Percentiles rank a stretch among this genome's conserved stretches.
Evolutionary conservation across 1,140 invertebrate genomes (phyloP).

Genomic region (Bemisia tabaci): DNA sequence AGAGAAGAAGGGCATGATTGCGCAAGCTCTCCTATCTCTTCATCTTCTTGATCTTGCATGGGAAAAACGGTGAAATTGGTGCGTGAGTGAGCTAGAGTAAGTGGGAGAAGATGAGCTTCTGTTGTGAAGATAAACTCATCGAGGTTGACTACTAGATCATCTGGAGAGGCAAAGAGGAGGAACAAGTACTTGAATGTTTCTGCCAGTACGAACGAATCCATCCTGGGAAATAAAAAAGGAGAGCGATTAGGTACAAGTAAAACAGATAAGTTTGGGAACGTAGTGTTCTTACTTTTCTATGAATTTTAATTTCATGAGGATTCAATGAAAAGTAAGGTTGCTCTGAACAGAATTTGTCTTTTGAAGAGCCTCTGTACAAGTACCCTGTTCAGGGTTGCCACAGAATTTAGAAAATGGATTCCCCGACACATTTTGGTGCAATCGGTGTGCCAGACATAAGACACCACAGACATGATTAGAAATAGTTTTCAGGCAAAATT

Average conservation of each 20-base stretch:
- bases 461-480: no score
- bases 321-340: no score
- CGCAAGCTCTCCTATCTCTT: slow-evolving; percentile 33
- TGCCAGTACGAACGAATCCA: slow-evolving; percentile 96
- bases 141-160: slow-evolving; percentile 76
- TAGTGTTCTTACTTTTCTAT: no score
- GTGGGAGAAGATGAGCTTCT: slow-evolving; percentile 87
- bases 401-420: no score
- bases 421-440: no score
- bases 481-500: no score
- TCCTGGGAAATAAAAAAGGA: slow-evolving; percentile 37
- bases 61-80: slow-evolving; percentile 77
- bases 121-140: slow-evolving; percentile 96
- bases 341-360: no score
- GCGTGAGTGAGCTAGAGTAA: slow-evolving; percentile 41
- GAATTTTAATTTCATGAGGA: no score
- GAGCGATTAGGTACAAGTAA: no score
- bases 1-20: slow-evolving; percentile 75
- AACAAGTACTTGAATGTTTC: slow-evolving; percentile 98
- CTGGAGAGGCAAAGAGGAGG: slow-evolving; percentile 80
- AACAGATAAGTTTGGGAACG: not conserved
- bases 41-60: slow-evolving; percentile 30
- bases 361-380: no score
- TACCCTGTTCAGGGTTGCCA: no score
- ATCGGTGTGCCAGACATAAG: no score